Percentiles rank a stretch among this genome's conserved stretches.
These are phyloP conservation scores for Larimichthys crocea DNA, from an alignment of 2,113 vertebrate species.

Conservation along the genomic window DNA sequence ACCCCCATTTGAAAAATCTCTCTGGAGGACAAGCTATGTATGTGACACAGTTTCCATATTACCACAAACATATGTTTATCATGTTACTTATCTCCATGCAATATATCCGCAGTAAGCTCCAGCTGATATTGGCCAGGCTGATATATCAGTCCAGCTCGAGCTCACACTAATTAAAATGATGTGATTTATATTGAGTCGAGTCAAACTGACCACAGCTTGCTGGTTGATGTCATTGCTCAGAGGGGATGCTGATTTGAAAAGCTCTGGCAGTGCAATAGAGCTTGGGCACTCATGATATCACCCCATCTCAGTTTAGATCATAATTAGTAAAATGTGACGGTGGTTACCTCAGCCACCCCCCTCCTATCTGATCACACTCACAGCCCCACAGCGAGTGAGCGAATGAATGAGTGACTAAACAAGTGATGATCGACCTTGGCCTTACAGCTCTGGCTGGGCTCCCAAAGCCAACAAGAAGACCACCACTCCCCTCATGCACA, in stretches of 20 bases:
- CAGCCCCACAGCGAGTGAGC: conserved; percentile 14
- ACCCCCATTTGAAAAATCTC: neutral
- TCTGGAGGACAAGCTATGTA: too few relatives aligned
- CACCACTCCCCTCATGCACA: conserved; percentile 24
- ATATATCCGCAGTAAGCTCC: neutral
- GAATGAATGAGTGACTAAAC: conserved; percentile 34
- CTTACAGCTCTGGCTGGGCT: conserved; percentile 39
- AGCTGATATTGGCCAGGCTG: neutral
- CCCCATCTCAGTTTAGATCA: conserved; percentile 66
- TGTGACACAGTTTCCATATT: neutral
- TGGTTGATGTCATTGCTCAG: conserved; percentile 68
- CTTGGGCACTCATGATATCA: conserved; percentile 70
- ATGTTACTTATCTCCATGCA: neutral
- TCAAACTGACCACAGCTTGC: conserved; percentile 40
- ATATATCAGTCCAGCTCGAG: neutral
- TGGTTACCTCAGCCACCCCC: conserved; percentile 42
- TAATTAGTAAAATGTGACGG: conserved; percentile 66
- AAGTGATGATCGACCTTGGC: conserved; percentile 35
- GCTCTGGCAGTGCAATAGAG: conserved; percentile 28
- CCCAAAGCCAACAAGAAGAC: conserved; percentile 43
- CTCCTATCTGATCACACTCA: conserved; percentile 13
- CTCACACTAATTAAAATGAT: conserved; percentile 41
- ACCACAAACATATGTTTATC: neutral
- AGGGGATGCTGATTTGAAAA: conserved; percentile 58
- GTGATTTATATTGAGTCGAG: conserved; percentile 46